Base-by-base conservation (phyloP, 1,140 invertebrate genomes). In the Gryllus bimaculatus region DNA sequence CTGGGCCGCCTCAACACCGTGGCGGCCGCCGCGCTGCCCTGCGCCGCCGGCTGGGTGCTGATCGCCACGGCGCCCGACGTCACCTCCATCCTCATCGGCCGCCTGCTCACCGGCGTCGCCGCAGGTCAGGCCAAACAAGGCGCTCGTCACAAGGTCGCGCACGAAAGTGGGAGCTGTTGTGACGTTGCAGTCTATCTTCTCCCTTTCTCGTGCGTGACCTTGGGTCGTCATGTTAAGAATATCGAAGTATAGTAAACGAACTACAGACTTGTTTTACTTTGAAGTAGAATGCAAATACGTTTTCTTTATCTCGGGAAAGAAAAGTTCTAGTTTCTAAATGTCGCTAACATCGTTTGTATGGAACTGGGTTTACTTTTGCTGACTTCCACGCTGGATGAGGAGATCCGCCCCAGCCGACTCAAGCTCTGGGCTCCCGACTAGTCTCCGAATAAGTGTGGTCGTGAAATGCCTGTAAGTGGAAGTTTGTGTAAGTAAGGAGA, bases 1-100 rank as follows among this genome's bases (percentile, higher is more conserved):
- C 82, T 91, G 49, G 92, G 92, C 18, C 84, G 92, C 77, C 86
- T 91, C 82, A 87, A 86, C 77, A 90, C 90, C 0, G 87, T 94
- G 13, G 87, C 90, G 82, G 80, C 91, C 7, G 87, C 90, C 0
- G 85, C 88, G 0, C 82, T 92, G 13, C 91, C 91, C 5, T 91
- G 88, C 79, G 81, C 90, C 0, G 77, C 88, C 7, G 92, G 92
- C 5, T 93, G 90, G 89, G 82, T 89, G 0, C 80, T 90, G 5
- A 90, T 93, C 47, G 90, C 89, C 0, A 82, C 84, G 48, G 85
- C 89, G 1, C 81, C 80, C 6, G 86, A 87, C 82, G 81, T 89
- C 21, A 80, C 83, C 0, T 87, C 87, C 82, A 84, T 93, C 8
- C 84, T 90, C n/a, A 75, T 88, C 5, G 92, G 92, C 7, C 85